Percentiles rank a stretch among this genome's conserved stretches.
Conservation (phyloP, 2,113 vertebrate species). For the Pseudopodoces humilis region DNA sequence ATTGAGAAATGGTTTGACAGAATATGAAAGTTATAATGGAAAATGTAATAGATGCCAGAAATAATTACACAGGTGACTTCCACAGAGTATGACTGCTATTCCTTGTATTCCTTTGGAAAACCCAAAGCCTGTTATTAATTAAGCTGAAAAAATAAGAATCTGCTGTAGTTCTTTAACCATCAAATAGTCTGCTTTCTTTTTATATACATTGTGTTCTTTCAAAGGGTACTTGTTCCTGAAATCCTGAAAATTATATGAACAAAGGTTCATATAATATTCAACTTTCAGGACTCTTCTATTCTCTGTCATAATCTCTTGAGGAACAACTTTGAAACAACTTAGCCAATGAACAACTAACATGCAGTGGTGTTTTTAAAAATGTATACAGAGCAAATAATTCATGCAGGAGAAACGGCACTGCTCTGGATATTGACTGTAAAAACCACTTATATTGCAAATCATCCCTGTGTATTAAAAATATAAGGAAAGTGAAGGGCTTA, state of each 20-base stretch:
- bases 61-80: conserved; percentile 67
- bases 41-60: conserved; percentile 61
- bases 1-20: conserved; percentile 21
- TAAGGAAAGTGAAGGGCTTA: not conserved
- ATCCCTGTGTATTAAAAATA: not conserved
- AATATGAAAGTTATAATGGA: conserved; percentile 45
- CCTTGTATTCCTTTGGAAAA: conserved; percentile 16
- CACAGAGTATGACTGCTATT: not conserved
- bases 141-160: not conserved
- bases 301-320: not conserved
- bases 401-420: not conserved
- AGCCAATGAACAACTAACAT: not conserved
- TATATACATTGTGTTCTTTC: not conserved
- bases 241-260: not conserved
- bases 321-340: not conserved
- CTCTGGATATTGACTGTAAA: not conserved
- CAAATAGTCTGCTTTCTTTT: not conserved
- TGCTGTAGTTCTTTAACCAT: not conserved
- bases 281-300: not conserved
- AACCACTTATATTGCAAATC: not conserved
- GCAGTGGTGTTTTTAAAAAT: not conserved
- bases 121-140: conserved; percentile 7
- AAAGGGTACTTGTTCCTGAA: not conserved
- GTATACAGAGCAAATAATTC: not conserved
- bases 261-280: not conserved